These are phyloP conservation scores for Hemitrygon akajei DNA, from an alignment of 2,797 vertebrate species.

Conservation along the genomic window DNA sequence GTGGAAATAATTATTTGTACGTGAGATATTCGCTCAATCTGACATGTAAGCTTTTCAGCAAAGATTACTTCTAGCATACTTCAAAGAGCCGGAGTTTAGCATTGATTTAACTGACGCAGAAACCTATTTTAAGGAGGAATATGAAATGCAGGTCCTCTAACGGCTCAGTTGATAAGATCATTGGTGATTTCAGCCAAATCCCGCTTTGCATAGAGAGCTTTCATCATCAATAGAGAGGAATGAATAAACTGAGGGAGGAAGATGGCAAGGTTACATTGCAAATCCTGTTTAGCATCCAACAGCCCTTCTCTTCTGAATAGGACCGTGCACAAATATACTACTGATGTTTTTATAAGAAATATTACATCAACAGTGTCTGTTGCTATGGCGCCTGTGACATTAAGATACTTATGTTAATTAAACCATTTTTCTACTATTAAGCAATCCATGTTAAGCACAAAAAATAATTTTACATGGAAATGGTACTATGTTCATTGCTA, in stretches of 20 bases:
- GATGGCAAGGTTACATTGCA: too few relatives aligned
- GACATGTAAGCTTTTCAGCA: neutral
- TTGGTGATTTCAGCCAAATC: neutral
- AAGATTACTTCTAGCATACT: neutral
- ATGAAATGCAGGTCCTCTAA: neutral
- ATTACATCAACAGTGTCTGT: neutral
- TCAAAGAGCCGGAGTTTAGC: neutral
- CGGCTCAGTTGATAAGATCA: slow-evolving; percentile 4
- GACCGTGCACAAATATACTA: neutral
- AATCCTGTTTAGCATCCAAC: neutral
- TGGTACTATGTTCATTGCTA: neutral
- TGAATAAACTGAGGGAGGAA: too few relatives aligned
- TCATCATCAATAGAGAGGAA: neutral
- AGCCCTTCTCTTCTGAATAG: neutral
- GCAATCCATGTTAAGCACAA: neutral
- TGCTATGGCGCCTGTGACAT: neutral
- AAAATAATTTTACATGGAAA: neutral
- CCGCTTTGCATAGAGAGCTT: neutral
- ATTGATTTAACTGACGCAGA: neutral
- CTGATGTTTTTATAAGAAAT: neutral
- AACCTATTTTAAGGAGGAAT: neutral
- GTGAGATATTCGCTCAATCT: neutral
- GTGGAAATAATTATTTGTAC: neutral
- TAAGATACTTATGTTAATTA: neutral
- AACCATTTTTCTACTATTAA: neutral